Base-by-base conservation (phyloP, 2,113 vertebrate species). In the Phocoena phocoena region DNA sequence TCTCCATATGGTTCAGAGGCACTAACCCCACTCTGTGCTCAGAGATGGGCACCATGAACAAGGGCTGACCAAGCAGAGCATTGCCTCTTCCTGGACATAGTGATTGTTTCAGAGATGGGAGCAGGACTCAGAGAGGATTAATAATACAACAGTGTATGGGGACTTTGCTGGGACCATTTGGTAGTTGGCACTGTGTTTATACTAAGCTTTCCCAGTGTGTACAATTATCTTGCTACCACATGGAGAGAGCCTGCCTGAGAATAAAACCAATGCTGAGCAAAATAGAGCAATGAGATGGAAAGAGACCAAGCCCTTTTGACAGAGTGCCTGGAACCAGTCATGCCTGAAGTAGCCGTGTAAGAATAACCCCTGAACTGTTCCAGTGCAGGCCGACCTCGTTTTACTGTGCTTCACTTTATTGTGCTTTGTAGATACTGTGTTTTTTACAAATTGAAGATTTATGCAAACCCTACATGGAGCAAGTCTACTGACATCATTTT, bases 11-110 rank as follows among this genome's bases (percentile, higher is more conserved):
- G 23, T 73, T 83, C 67, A 76, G 47, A 38, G 8, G 13, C 55
- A 17, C 1, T 47, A 21, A 62, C n/a, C 23, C 8, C 79, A 65
- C 17, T 12, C 8, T 55, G 15, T 10, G 47, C 31, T 93, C 36
- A 26, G 20, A 12, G 11, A 50, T 77, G 36, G 31, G 11, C 41
- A 26, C 0, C 0, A 1, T 47, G 80, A 74, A 28, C 9, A 38
- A 44, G 41, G 25, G 36, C 67, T 47, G 41, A 14, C 41, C 31
- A 60, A n/a, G 2, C 10, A 28, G n/a, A 70, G 14, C 9, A 4
- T 1, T 14, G 36, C 13, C 2, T 50, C 36, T 53, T 91, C 31
- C 17, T 50, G 28, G 41, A 80, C 33, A 44, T 14, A 6, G n/a
- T 28, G 28, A 11, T 23, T 53, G 25, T 36, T 80, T 95, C 65